Conservation (phyloP, 2,888 invertebrate genomes). For the Cinara cedri region DNA sequence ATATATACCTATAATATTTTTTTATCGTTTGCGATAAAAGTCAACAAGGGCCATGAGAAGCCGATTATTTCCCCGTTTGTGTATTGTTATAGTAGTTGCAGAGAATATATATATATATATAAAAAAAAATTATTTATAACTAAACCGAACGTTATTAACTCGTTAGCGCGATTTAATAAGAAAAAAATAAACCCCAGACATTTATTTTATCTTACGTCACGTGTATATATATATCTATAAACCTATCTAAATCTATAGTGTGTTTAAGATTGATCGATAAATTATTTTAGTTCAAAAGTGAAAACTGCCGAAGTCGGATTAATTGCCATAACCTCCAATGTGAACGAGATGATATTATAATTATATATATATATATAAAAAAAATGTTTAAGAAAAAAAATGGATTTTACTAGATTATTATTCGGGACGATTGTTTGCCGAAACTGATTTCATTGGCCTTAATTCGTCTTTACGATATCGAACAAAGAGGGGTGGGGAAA, state of each 20-base stretch:
- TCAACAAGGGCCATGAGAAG: slow-evolving; percentile 11
- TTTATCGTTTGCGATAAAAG: slow-evolving; percentile 26
- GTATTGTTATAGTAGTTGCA: neutral
- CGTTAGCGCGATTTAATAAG: neutral
- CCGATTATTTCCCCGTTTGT: neutral
- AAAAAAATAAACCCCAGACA: neutral
- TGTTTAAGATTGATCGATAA: slow-evolving; percentile 17
- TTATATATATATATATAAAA: neutral
- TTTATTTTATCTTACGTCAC: neutral
- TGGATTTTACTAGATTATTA: slow-evolving; percentile 49
- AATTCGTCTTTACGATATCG: slow-evolving; percentile 32
- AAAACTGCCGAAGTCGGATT: slow-evolving; percentile 16
- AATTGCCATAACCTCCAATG: slow-evolving; percentile 12
- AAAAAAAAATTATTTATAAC: slow-evolving; percentile 7
- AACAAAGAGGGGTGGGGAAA: neutral
- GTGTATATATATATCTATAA: too few relatives aligned
- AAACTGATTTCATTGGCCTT: slow-evolving; percentile 50
- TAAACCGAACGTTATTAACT: slow-evolving; percentile 24
- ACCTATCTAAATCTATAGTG: too few relatives aligned
- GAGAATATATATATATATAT: too few relatives aligned
- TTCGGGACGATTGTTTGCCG: slow-evolving; percentile 46
- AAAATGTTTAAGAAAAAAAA: slow-evolving; percentile 17
- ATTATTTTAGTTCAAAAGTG: slow-evolving; percentile 49
- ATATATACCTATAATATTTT: neutral
- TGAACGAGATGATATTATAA: neutral